Percentiles rank a stretch among this genome's conserved stretches.
Evolutionary conservation across 2,888 invertebrate species (phyloP).

Genomic region (Thereva unica): DNA sequence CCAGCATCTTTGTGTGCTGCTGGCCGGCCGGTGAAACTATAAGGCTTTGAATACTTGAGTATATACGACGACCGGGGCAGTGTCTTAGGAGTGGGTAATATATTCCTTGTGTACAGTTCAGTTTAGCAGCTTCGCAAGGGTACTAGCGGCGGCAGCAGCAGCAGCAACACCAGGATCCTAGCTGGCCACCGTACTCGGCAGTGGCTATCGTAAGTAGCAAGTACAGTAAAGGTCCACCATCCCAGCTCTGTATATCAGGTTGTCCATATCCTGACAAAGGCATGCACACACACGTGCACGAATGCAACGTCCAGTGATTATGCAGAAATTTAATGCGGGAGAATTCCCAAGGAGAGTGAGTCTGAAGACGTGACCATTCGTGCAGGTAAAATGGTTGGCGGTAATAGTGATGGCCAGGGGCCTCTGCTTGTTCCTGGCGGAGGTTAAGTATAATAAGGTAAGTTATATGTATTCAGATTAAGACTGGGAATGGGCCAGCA

Average conservation of each 20-base stretch:
- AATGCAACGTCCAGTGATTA: constrained; percentile 39
- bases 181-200: constrained; percentile 15
- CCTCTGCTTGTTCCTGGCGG: constrained; percentile 35
- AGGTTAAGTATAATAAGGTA: constrained; percentile 41
- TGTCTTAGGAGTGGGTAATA: constrained; percentile 38
- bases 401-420: constrained; percentile 28
- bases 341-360: constrained; percentile 40
- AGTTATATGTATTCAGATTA: constrained; percentile 35
- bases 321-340: constrained; percentile 41
- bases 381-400: constrained; percentile 41
- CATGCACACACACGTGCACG: constrained; percentile 19
- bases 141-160: constrained; percentile 30
- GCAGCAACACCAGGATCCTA: constrained; percentile 18
- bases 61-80: constrained; percentile 31
- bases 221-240: constrained; percentile 7
- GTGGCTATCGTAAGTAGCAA: constrained; percentile 35
- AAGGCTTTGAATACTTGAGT: constrained; percentile 38
- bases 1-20: constrained; percentile 35
- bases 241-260: constrained; percentile 20
- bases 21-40: constrained; percentile 26
- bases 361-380: constrained; percentile 41
- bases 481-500: constrained; percentile 18
- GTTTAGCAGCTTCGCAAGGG: constrained; percentile 38
- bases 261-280: constrained; percentile 20
- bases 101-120: constrained; percentile 41